Conservation (phyloP, 1,140 invertebrate genomes). For the Riptortus pedestris region DNA sequence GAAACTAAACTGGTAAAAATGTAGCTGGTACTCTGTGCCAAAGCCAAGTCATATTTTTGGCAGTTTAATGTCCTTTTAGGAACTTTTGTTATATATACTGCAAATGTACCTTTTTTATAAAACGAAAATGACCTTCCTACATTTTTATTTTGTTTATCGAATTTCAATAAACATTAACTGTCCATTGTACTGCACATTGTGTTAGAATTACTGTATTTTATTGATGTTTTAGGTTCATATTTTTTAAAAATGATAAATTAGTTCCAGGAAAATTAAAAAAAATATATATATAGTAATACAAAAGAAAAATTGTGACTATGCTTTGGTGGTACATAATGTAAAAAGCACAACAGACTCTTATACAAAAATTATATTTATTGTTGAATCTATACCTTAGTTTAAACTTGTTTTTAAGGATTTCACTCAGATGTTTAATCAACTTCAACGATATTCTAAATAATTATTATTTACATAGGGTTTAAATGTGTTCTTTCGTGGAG, state of each 20-base stretch:
- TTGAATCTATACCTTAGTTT: constrained; percentile 14
- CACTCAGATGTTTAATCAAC: constrained; percentile 25
- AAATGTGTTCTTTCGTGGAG: constrained; percentile 26
- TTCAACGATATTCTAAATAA: constrained; percentile 30
- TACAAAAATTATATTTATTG: too few species aligned
- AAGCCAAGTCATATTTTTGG: neutral
- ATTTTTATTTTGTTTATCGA: neutral
- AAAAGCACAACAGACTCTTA: too few species aligned
- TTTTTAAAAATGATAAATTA: neutral
- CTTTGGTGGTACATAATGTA: neutral
- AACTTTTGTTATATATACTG: too few species aligned
- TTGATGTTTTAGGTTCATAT: neutral
- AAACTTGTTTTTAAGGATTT: constrained; percentile 2
- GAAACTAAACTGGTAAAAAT: constrained; percentile 7
- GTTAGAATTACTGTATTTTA: neutral
- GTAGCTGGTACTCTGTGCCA: constrained; percentile 4
- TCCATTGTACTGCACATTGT: too few species aligned
- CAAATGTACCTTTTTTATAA: too few species aligned
- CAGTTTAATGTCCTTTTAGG: too few species aligned
- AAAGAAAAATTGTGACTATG: neutral
- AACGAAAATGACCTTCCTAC: neutral
- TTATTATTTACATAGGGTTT: constrained; percentile 22
- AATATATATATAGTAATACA: neutral
- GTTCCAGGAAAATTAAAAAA: neutral
- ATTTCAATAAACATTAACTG: too few species aligned